These are phyloP conservation scores for Drosophila eohydei DNA, from an alignment of 2,888 invertebrate genomes.

Conservation along the genomic window DNA sequence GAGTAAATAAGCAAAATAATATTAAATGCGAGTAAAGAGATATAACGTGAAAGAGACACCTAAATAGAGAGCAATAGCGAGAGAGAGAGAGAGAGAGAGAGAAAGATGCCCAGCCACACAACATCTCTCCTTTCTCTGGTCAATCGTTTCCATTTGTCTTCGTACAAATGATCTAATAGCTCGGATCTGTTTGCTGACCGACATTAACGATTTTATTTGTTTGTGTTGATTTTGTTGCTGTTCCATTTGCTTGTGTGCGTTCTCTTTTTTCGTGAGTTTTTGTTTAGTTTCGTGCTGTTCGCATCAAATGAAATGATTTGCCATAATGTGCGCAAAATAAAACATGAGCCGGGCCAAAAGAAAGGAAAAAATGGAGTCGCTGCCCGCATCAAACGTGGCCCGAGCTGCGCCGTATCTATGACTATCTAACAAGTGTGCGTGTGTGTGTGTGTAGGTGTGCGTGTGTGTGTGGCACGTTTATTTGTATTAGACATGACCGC, in stretches of 20 bases:
- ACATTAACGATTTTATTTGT: constrained; percentile 42
- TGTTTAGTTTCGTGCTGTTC: constrained; percentile 12
- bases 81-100: background rate
- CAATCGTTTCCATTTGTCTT: background rate
- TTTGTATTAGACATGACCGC: constrained; percentile 64
- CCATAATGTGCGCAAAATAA: constrained; percentile 69
- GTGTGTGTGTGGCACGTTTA: constrained; percentile 40
- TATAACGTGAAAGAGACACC: background rate
- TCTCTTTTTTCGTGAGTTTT: background rate
- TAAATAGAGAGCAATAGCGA: background rate
- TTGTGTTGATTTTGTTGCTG: constrained; percentile 16
- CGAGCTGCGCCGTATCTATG: constrained; percentile 35
- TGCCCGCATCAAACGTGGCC: constrained; percentile 45
- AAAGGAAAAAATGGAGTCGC: constrained; percentile 36
- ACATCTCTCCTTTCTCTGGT: background rate
- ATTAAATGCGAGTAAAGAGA: background rate
- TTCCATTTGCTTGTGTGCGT: background rate
- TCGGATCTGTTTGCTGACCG: constrained; percentile 12
- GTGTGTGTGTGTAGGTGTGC: constrained; percentile 26
- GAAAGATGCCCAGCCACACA: background rate
- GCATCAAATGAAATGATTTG: constrained; percentile 67
- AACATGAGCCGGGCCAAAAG: constrained; percentile 52
- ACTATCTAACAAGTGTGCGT: constrained; percentile 16
- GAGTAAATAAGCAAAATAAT: background rate
- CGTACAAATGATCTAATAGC: constrained; percentile 24